Evolutionary conservation across 2,113 vertebrate genomes (phyloP), one percentile per base, ranked within the genome.

Genomic region (Meleagris gallopavo): DNA sequence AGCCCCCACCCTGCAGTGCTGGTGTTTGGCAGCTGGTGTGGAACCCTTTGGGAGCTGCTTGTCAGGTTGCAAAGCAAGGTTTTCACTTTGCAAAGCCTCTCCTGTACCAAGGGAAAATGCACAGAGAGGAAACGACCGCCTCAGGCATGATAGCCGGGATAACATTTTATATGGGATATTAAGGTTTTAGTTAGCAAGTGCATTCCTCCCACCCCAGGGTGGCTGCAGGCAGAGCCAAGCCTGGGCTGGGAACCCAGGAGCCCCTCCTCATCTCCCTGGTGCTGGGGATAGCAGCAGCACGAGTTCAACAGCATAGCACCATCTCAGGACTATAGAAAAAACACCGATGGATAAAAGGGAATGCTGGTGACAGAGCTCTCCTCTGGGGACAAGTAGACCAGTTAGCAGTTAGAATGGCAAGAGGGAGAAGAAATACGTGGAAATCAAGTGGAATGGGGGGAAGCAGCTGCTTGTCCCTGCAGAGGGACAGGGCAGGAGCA

Each of bases 1-100:
- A 0, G 41, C 13, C 10, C 46, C 30, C 1, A 1, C 7, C 19
- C 67, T 5, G 45, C 8, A 32, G 29, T 55, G 1, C 43, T 8
- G 34, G 55, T 38, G 40, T 32, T 29, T 41, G 61, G 20, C 43
- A 45, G 41, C 19, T 15, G 29, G 22, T 8, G 19, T 24, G 25
- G 13, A n/a, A 22, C 36, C 30, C 73, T 29, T 7, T 21, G 50
- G 30, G n/a, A 66, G 64, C 80, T 62, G 38, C 80, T 41, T 18
- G 22, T 18, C 15, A 32, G 46, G 20, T 10, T 50, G 41, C 12
- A 50, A 57, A 55, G 27, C 19, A 41, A 29, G 36, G 16, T 32
- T 67, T 57, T 52, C 57, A 10, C 40, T 57, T 70, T 10, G 22
- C 17, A 29, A 32, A 50, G 61, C 21, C n/a, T 79, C 32, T 69